Evolutionary conservation across 2,113 vertebrate genomes (phyloP).

Genomic region (Sarotherodon lohbergeri): DNA sequence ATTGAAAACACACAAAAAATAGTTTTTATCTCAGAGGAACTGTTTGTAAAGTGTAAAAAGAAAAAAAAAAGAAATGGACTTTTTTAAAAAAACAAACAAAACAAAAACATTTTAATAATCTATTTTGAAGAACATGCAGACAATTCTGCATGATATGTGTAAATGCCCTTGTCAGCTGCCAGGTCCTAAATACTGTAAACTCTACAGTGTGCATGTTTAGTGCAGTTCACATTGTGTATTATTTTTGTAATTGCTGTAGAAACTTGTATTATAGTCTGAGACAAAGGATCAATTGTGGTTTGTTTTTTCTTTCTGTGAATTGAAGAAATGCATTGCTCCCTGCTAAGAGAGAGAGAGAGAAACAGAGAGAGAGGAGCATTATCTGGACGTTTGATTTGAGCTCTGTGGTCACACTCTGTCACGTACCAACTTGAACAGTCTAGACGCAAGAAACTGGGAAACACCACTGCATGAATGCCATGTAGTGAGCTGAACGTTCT

Average conservation of each 20-base stretch:
- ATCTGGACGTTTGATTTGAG: conserved; percentile 59
- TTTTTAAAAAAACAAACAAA: conserved; percentile 13
- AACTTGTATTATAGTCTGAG: conserved; percentile 78
- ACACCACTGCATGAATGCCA: background rate
- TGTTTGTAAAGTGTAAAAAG: conserved; percentile 74
- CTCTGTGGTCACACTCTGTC: conserved; percentile 43
- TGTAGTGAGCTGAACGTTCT: conserved; percentile 17
- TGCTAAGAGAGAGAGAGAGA: conserved; percentile 5
- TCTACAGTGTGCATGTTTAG: conserved; percentile 46
- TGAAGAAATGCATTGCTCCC: conserved; percentile 29
- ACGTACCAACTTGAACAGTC: background rate
- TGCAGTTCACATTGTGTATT: conserved; percentile 58
- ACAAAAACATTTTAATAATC: conserved; percentile 28
- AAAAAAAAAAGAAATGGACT: conserved; percentile 53
- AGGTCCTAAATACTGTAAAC: conserved; percentile 16
- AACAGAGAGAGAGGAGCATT: conserved; percentile 27
- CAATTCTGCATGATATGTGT: conserved; percentile 73
- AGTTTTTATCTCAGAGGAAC: conserved; percentile 54
- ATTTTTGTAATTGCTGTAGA: conserved; percentile 74
- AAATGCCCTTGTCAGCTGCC: conserved; percentile 69
- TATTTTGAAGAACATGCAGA: conserved; percentile 63
- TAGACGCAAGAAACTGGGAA: conserved; percentile 16
- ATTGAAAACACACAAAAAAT: conserved; percentile 24
- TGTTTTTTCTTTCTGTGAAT: conserved; percentile 69
- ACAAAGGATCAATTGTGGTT: conserved; percentile 47